Evolutionary conservation across 2,797 vertebrate genomes (phyloP).

Genomic region (Cyclura pinguis): DNA sequence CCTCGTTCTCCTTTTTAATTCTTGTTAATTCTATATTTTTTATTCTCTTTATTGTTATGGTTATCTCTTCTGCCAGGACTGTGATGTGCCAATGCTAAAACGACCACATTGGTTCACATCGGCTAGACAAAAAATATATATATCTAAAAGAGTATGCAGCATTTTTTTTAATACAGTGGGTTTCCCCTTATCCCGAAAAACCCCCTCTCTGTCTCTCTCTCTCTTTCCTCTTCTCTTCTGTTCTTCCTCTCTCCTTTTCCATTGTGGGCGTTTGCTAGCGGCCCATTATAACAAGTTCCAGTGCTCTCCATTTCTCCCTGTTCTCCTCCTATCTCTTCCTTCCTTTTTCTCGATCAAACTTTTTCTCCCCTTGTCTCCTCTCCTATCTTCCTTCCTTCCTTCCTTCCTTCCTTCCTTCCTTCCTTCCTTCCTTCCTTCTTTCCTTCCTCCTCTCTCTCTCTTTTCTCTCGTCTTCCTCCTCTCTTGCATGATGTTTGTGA

Average conservation of each 20-base stretch:
- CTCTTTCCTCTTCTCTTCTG: slow-evolving; percentile 72
- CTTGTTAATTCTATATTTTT: slow-evolving; percentile 83
- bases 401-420: slow-evolving; percentile 36
- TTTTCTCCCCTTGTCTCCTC: slow-evolving; percentile 67
- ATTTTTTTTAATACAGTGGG: slow-evolving; percentile 85
- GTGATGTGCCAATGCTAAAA: slow-evolving; percentile 93
- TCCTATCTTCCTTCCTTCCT: slow-evolving; percentile 80
- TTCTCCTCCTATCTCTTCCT: slow-evolving; percentile 84
- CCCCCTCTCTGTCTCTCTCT: slow-evolving; percentile 76
- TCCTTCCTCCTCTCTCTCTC: slow-evolving; percentile 34
- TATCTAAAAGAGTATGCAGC: slow-evolving; percentile 82
- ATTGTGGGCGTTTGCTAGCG: slow-evolving; percentile 89
- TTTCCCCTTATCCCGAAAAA: slow-evolving; percentile 80
- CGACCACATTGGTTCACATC: slow-evolving; percentile 92
- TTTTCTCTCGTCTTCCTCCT: slow-evolving; percentile 87
- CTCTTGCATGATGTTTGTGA: slow-evolving; percentile 99
- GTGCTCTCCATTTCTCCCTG: slow-evolving; percentile 86
- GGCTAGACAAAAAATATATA: slow-evolving; percentile 79
- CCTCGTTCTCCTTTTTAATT: slow-evolving; percentile 74
- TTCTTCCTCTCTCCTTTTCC: slow-evolving; percentile 84
- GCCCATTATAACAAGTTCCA: slow-evolving; percentile 85
- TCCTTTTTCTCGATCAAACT: slow-evolving; percentile 51
- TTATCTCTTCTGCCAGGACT: slow-evolving; percentile 86
- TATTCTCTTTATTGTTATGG: slow-evolving; percentile 81
- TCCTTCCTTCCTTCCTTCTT: slow-evolving; percentile 23